Conservation (phyloP, 2,797 vertebrate species). For the Enoplosus armatus region DNA sequence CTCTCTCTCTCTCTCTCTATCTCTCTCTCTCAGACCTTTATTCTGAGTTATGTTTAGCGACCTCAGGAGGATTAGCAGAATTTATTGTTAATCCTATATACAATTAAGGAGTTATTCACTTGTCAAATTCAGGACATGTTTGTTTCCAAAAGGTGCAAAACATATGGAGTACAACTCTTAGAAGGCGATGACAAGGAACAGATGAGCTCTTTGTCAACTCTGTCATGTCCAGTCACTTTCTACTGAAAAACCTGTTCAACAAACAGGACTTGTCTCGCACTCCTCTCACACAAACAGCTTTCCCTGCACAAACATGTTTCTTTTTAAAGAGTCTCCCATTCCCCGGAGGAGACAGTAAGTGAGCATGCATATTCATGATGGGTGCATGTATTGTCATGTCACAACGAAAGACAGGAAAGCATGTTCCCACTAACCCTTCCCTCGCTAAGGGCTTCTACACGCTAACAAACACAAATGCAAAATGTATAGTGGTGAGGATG, state of each 20-base stretch:
- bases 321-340: constrained; percentile 35
- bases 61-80: neutral
- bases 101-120: neutral
- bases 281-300: constrained; percentile 27
- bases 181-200: constrained; percentile 31
- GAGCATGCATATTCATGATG: constrained; percentile 64
- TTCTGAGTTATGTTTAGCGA: neutral
- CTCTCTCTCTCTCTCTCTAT: too few relatives aligned
- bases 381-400: constrained; percentile 62
- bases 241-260: constrained; percentile 53
- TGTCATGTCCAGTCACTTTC: constrained; percentile 50
- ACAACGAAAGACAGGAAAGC: constrained; percentile 26
- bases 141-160: constrained; percentile 12
- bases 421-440: constrained; percentile 9
- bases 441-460: neutral
- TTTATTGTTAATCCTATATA: neutral
- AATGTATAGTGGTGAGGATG: constrained; percentile 14
- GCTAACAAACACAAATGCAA: constrained; percentile 9
- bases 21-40: neutral
- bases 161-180: constrained; percentile 14
- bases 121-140: constrained; percentile 6
- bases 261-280: constrained; percentile 51
- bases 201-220: constrained; percentile 40
- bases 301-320: constrained; percentile 62
- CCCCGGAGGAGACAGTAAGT: constrained; percentile 40